These are phyloP conservation scores for Caenorhabditis sulstoni DNA, from an alignment of 2,888 invertebrate genomes.

Conservation along the genomic window DNA sequence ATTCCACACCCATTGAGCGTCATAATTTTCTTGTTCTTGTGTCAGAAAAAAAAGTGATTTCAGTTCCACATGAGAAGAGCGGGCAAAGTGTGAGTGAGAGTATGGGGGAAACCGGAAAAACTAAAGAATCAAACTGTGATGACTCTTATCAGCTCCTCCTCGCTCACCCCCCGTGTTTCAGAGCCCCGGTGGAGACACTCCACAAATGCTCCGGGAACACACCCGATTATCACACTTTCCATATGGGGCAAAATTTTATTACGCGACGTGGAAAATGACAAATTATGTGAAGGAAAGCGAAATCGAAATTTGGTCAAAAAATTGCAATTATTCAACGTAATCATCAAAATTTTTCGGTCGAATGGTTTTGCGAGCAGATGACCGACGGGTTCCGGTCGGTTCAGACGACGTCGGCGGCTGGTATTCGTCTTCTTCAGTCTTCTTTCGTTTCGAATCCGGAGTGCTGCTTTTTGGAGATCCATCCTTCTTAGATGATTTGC, in stretches of 20 bases:
- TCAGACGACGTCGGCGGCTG: background rate
- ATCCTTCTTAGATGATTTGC: constrained; percentile 2
- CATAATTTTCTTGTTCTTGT: background rate
- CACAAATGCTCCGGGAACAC: background rate
- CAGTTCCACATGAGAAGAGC: too few species aligned
- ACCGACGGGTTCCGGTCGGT: constrained; percentile 12
- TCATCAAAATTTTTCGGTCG: constrained; percentile 54
- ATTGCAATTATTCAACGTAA: constrained; percentile 36
- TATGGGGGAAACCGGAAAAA: constrained; percentile 32
- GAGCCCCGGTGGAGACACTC: constrained; percentile 2
- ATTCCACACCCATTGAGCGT: constrained; percentile 49
- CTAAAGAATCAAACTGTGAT: constrained; percentile 28
- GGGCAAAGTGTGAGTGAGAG: background rate
- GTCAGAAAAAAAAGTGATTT: background rate
- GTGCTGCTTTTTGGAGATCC: background rate
- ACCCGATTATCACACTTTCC: constrained; percentile 40
- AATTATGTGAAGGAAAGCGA: background rate
- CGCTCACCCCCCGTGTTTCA: background rate
- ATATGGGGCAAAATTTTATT: background rate
- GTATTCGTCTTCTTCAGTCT: background rate
- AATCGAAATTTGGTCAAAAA: background rate
- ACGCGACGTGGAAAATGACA: too few species aligned
- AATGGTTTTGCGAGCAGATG: constrained; percentile 25
- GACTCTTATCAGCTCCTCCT: constrained; percentile 31
- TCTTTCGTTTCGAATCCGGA: background rate